Percentiles rank a stretch among this genome's conserved stretches.
Evolutionary conservation across 2,797 vertebrate genomes (phyloP).

Genomic region (Anabacerthia variegaticeps): DNA sequence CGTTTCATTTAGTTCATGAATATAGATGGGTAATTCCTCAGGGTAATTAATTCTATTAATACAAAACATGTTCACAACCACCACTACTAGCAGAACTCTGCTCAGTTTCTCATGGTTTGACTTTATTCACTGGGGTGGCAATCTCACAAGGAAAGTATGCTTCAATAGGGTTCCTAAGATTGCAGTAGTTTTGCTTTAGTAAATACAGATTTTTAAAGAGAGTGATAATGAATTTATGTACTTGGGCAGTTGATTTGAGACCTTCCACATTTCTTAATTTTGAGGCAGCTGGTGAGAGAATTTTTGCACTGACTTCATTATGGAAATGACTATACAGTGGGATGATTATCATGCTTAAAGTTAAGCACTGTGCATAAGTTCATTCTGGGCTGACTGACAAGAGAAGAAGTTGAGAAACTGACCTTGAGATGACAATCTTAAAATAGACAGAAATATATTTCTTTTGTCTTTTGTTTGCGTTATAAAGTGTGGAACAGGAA

Average conservation of each 20-base stretch:
- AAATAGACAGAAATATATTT: neutral
- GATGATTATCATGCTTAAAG: slow-evolving; percentile 20
- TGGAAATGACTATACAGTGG: slow-evolving; percentile 29
- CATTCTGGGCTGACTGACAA: neutral
- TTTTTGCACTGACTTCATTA: slow-evolving; percentile 39
- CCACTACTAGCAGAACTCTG: neutral
- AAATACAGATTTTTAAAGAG: neutral
- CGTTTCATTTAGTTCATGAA: slow-evolving; percentile 48
- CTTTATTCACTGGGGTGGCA: neutral
- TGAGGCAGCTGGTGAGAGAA: slow-evolving; percentile 49
- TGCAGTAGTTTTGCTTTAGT: neutral
- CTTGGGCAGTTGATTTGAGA: slow-evolving; percentile 35
- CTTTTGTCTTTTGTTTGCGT: neutral
- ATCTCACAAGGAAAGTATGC: neutral
- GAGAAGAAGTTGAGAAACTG: slow-evolving; percentile 1
- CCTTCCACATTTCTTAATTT: neutral
- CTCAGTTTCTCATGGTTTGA: slow-evolving; percentile 6
- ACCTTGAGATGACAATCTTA: slow-evolving; percentile 14
- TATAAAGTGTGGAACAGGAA: neutral
- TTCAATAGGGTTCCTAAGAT: neutral
- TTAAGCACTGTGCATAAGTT: neutral
- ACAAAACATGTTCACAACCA: slow-evolving; percentile 23
- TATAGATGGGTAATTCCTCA: slow-evolving; percentile 44
- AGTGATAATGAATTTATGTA: neutral
- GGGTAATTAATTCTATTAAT: slow-evolving; percentile 41